phyloP scores from a whole-genome alignment of 2,113 vertebrate species.

The Microcebus lehilahytsara region DNA sequence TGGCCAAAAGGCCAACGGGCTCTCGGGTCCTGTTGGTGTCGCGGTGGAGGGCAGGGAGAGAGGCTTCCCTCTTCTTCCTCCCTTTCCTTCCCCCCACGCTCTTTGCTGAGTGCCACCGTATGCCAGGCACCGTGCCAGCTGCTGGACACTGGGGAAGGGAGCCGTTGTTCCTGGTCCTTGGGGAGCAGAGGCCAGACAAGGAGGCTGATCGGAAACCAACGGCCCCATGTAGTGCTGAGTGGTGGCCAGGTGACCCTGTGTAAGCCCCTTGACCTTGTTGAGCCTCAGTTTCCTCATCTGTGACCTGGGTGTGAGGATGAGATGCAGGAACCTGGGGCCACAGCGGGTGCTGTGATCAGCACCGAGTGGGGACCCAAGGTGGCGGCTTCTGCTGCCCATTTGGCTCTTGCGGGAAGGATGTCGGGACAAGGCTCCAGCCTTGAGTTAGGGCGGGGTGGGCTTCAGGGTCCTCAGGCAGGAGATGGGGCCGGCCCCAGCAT shows the following conservation, averaged over 20 bases:
- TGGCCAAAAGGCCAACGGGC: background rate
- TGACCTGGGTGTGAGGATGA: background rate
- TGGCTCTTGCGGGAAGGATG: background rate
- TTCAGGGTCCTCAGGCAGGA: background rate
- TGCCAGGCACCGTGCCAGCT: background rate
- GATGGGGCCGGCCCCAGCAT: background rate
- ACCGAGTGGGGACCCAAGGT: background rate
- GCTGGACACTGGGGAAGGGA: background rate
- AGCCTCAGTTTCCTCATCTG: background rate
- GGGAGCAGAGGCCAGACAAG: background rate
- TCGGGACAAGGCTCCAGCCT: background rate
- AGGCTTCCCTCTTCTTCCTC: background rate
- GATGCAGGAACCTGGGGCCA: fast-evolving
- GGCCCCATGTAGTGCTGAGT: background rate
- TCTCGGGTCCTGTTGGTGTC: background rate
- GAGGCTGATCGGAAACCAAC: background rate
- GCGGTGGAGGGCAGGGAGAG: background rate
- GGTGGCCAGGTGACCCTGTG: background rate
- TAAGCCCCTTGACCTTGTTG: background rate
- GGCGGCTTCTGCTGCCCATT: too few species aligned
- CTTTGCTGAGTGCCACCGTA: background rate
- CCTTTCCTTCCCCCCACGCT: background rate
- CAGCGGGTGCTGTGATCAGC: fast-evolving
- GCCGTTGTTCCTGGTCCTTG: background rate
- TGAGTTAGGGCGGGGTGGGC: background rate